A percentile compares a stretch with the other conserved stretches of the same genome.
phyloP scores from a whole-genome alignment of 1,140 invertebrate genomes.

The Araneus ventricosus region DNA sequence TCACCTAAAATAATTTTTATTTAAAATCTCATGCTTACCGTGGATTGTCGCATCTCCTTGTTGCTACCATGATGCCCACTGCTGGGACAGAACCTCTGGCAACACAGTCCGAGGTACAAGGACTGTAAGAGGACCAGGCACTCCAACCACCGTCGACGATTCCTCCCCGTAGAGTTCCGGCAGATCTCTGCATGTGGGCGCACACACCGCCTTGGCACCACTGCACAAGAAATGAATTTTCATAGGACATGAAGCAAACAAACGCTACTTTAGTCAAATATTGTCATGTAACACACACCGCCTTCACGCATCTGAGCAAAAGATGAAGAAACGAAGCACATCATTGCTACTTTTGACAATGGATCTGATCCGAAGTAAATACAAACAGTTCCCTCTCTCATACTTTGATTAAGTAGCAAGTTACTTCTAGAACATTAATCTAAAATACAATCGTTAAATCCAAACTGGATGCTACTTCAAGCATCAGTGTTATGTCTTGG shows the following conservation, averaged over 20 bases:
- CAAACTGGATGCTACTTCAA: no score
- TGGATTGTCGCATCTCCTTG: conserved; percentile 83
- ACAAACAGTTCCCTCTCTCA: no score
- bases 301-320: conserved; percentile 84
- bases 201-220: conserved; percentile 83
- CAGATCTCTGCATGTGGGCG: conserved; percentile 55
- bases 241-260: not conserved
- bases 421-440: no score
- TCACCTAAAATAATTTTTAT: not conserved
- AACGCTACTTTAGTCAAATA: no score
- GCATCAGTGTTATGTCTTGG: no score
- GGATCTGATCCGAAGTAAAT: no score
- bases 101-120: conserved; percentile 86
- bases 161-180: conserved; percentile 75
- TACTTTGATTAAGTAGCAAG: no score
- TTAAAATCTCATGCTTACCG: conserved; percentile 51
- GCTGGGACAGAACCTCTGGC: conserved; percentile 80
- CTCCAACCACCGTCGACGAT: conserved; percentile 84
- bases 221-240: conserved; percentile 77
- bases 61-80: conserved; percentile 78
- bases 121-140: conserved; percentile 82
- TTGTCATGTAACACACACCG: no score
- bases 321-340: not conserved
- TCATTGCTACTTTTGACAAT: no score
- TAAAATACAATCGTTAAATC: no score